Percentiles rank a stretch among this genome's conserved stretches.
Conservation (phyloP, 2,888 invertebrate species). For the Nineta flava region DNA sequence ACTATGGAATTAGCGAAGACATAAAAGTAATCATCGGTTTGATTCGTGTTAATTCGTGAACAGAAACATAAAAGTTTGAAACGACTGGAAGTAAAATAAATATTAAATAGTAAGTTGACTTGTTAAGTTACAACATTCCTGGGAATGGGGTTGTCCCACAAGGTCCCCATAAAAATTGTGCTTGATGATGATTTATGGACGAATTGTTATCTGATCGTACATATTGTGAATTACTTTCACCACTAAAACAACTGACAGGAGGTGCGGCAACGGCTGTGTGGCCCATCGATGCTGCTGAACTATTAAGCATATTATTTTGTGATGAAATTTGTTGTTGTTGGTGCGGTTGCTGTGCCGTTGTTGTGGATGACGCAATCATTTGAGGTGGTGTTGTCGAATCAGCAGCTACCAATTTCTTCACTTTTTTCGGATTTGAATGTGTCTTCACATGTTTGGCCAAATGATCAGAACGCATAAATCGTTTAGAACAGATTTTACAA, state of each 20-base stretch:
- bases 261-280: no score
- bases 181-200: neutral
- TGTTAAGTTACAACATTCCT: no score
- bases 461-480: slow-evolving; percentile 87
- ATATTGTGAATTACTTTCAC: neutral
- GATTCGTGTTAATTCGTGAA: no score
- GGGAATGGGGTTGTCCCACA: no score
- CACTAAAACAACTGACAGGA: neutral
- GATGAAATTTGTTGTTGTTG: neutral
- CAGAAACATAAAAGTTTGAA: no score
- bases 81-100: no score
- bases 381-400: neutral
- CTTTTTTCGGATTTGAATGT: slow-evolving; percentile 49
- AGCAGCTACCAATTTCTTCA: slow-evolving; percentile 22
- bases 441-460: slow-evolving; percentile 87
- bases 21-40: no score
- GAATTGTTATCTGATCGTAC: neutral
- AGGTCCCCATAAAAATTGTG: neutral
- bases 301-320: neutral
- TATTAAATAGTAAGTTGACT: no score
- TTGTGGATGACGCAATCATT: slow-evolving; percentile 8
- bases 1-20: no score
- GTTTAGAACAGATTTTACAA: slow-evolving; percentile 73
- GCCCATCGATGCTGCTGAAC: neutral
- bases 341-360: neutral